These are phyloP conservation scores for silkworm (Bombyx mori) DNA, from an alignment of 1,140 invertebrate species.

Conservation along the genomic window DNA sequence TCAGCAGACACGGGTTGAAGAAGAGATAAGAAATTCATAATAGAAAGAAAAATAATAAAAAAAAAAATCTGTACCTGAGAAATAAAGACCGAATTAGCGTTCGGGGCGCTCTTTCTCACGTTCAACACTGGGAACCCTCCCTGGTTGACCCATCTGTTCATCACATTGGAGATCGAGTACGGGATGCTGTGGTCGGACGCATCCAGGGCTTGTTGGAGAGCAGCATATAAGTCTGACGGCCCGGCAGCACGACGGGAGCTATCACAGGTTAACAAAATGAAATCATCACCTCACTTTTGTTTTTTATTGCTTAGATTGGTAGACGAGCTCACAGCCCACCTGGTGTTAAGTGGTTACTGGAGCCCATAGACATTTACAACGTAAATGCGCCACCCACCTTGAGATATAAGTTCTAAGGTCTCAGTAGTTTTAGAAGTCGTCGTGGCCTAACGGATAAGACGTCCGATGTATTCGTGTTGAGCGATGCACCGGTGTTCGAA, in stretches of 20 bases:
- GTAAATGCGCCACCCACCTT: too few species aligned
- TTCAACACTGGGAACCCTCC: slow-evolving; percentile 75
- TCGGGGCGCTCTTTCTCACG: slow-evolving; percentile 30
- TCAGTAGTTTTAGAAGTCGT: too few species aligned
- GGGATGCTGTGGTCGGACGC: slow-evolving; percentile 32
- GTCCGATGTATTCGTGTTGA: too few species aligned
- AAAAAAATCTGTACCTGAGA: slow-evolving; percentile 20
- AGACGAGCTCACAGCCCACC: too few species aligned
- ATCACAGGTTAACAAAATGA: not conserved
- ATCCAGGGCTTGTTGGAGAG: slow-evolving; percentile 69
- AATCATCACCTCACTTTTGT: not conserved
- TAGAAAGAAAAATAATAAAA: not conserved
- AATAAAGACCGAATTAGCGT: slow-evolving; percentile 33
- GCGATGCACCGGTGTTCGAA: too few species aligned
- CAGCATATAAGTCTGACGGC: slow-evolving; percentile 48
- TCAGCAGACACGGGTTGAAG: too few species aligned
- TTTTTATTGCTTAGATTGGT: too few species aligned
- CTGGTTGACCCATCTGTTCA: slow-evolving; percentile 80
- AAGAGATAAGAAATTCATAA: too few species aligned
- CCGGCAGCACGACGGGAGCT: slow-evolving; percentile 34
- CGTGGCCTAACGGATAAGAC: too few species aligned
- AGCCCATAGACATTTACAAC: too few species aligned
- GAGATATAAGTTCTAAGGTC: too few species aligned
- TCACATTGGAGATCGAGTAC: slow-evolving; percentile 46
- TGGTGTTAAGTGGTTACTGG: too few species aligned